phyloP scores from a whole-genome alignment of 1,140 invertebrate species.

The Paracyclopina nana region DNA sequence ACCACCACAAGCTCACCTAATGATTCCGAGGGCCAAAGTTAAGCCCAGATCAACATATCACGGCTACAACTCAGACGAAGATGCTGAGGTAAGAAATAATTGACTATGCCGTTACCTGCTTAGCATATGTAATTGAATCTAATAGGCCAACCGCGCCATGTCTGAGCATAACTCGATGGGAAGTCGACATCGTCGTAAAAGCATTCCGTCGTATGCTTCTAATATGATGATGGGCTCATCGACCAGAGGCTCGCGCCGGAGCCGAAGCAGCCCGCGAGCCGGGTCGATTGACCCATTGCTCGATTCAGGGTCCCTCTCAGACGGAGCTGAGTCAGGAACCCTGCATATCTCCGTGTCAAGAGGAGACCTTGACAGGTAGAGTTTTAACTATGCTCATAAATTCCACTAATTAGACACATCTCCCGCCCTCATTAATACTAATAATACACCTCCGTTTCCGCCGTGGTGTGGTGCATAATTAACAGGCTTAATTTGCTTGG shows the following conservation, averaged over 20 bases:
- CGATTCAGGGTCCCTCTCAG: conserved; percentile 10
- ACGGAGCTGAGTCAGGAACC: background rate
- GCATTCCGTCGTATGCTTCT: conserved; percentile 6
- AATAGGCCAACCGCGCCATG: conserved; percentile 13
- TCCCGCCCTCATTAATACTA: too few species aligned
- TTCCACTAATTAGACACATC: too few species aligned
- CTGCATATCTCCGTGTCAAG: background rate
- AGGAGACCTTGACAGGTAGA: background rate
- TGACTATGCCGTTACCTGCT: background rate
- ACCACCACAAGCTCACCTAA: background rate
- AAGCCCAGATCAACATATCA: background rate
- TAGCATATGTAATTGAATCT: background rate
- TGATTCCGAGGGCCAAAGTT: conserved; percentile 4
- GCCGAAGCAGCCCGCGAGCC: background rate
- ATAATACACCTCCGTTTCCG: too few species aligned
- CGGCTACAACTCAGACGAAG: background rate
- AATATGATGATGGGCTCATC: background rate
- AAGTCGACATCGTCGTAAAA: conserved; percentile 7
- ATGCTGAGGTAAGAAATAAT: background rate
- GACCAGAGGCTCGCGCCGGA: background rate
- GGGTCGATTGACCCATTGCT: conserved; percentile 13
- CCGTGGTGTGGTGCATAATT: too few species aligned
- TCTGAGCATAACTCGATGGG: conserved; percentile 8
- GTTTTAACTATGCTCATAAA: too few species aligned
- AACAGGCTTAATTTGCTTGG: too few species aligned